These are phyloP conservation scores for Drosophila athabasca DNA, from an alignment of 1,140 invertebrate genomes.

Conservation along the genomic window DNA sequence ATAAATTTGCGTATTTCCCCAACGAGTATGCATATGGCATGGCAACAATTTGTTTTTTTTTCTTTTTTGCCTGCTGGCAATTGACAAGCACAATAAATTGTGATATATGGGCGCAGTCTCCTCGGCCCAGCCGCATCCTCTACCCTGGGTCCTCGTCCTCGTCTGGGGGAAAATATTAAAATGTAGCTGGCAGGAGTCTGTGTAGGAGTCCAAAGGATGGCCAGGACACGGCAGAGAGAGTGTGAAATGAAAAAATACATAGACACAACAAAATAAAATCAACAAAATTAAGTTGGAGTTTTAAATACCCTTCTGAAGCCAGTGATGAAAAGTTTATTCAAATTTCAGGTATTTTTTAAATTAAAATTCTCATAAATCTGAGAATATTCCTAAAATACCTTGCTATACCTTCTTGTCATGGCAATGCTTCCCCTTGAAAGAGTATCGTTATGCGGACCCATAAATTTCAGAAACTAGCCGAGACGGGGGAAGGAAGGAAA, in stretches of 20 bases:
- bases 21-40: constrained; percentile 37
- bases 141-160: constrained; percentile 10
- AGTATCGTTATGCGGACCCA: not conserved
- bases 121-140: constrained; percentile 9
- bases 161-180: constrained; percentile 47
- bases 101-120: constrained; percentile 65
- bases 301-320: not conserved
- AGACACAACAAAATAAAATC: constrained; percentile 15
- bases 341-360: too few species aligned
- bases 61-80: constrained; percentile 55
- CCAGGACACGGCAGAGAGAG: constrained; percentile 24
- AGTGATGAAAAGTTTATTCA: too few species aligned
- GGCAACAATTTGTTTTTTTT: constrained; percentile 18
- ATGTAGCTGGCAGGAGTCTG: constrained; percentile 24
- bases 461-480: constrained; percentile 19
- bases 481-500: constrained; percentile 10
- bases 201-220: constrained; percentile 30
- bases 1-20: constrained; percentile 60
- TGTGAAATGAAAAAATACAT: constrained; percentile 41
- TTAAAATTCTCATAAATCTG: too few species aligned
- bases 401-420: too few species aligned
- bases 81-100: constrained; percentile 80
- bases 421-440: not conserved
- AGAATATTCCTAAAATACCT: too few species aligned
- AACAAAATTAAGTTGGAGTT: not conserved